phyloP scores from a whole-genome alignment of 2,797 vertebrate genomes.

The Hippocampus kuda region DNA sequence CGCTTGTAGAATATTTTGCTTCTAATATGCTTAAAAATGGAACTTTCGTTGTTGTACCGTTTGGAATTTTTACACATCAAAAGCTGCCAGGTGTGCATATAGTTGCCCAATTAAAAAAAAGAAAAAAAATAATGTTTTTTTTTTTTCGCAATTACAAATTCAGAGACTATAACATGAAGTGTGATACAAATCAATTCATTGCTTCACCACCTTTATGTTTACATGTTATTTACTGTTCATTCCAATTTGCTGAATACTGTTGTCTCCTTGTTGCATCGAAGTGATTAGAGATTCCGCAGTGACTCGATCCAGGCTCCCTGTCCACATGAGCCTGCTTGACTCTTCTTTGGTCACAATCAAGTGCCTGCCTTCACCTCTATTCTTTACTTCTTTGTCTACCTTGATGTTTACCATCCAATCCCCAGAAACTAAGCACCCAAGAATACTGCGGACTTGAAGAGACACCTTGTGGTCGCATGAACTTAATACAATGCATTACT shows the following conservation, averaged over 20 bases:
- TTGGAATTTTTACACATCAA: too few relatives aligned
- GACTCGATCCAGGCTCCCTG: not conserved
- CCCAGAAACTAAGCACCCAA: slow-evolving; percentile 12
- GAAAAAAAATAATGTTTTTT: not conserved
- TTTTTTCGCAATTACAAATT: not conserved
- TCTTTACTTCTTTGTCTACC: not conserved
- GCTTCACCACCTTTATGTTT: not conserved
- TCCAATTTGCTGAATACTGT: not conserved
- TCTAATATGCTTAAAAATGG: not conserved
- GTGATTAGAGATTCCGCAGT: not conserved
- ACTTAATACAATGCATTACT: slow-evolving; percentile 31
- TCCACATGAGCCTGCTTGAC: not conserved
- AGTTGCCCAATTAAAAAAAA: not conserved
- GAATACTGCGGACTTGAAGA: slow-evolving; percentile 57
- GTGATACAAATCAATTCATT: not conserved
- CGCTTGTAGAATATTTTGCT: not conserved
- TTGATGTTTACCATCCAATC: slow-evolving; percentile 18
- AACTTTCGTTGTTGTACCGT: not conserved
- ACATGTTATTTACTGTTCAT: not conserved
- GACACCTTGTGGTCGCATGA: slow-evolving; percentile 62
- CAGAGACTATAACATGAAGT: not conserved
- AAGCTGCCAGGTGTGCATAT: not conserved
- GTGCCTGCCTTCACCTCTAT: not conserved
- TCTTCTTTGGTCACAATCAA: not conserved
- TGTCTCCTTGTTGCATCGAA: not conserved